Evolutionary conservation across 1,140 invertebrate species (phyloP).

Genomic region (Agrilus planipennis): DNA sequence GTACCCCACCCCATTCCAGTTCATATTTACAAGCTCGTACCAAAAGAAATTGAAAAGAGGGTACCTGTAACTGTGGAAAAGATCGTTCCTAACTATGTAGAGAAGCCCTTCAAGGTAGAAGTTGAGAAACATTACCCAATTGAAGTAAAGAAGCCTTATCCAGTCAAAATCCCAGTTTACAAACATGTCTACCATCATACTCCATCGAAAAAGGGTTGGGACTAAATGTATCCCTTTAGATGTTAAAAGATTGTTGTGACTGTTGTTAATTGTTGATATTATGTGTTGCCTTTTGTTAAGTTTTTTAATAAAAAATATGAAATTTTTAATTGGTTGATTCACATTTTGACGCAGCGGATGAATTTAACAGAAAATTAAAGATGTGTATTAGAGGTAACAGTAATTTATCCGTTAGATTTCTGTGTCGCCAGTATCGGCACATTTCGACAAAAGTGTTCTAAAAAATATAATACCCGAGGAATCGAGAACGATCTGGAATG

Average conservation of each 20-base stretch:
- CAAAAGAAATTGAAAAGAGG: slow-evolving; percentile 47
- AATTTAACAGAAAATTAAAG: no score
- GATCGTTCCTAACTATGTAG: slow-evolving; percentile 55
- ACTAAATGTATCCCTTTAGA: neutral
- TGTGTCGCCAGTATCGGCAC: no score
- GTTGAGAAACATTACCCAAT: slow-evolving; percentile 60
- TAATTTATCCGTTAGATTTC: no score
- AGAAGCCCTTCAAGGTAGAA: slow-evolving; percentile 57
- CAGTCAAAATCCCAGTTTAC: slow-evolving; percentile 59
- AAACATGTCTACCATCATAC: slow-evolving; percentile 53
- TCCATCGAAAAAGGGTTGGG: neutral
- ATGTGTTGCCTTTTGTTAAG: no score
- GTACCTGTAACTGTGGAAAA: slow-evolving; percentile 59
- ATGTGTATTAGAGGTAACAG: no score
- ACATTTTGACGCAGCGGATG: no score
- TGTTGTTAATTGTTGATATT: slow-evolving; percentile 5
- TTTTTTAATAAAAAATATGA: no score
- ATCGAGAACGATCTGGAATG: no score
- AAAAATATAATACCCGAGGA: no score
- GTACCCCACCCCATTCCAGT: slow-evolving; percentile 55
- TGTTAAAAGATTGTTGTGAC: neutral
- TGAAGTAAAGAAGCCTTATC: slow-evolving; percentile 54
- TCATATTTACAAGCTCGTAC: slow-evolving; percentile 50
- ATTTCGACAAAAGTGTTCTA: no score
- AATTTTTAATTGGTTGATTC: no score